Evolutionary conservation across 2,797 vertebrate genomes (phyloP), one percentile per base, ranked within the genome.

Genomic region (Cossypha dichroa): DNA sequence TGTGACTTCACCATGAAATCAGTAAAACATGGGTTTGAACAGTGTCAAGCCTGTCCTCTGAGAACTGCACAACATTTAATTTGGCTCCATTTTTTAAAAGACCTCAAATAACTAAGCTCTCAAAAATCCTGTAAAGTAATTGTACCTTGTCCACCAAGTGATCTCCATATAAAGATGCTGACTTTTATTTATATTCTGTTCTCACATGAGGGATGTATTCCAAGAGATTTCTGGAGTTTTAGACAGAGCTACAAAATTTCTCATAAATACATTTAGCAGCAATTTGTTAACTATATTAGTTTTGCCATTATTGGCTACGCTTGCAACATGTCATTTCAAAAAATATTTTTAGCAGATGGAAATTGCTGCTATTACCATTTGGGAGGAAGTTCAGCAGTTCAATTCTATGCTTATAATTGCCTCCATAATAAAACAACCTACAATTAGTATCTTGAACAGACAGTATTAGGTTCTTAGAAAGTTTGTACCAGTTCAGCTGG

Each of bases 1-100:
- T 4, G 22, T 22, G 20, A 60, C 28, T 85, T 58, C 6, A 54
- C 11, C 8, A 3, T 0, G 0, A 15, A 86, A 72, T 13, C n/a
- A 74, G 43, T 8, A 34, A 54, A 77, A 40, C 1, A 0, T 7
- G 11, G 1, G 12, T 73, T 88, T 60, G n/a, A 66, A n/a, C 38
- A 58, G 11, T 5, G 15, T 12, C 18, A 48, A 48, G 5, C 38
- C 45, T 54, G 45, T 41, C 41, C 56, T 45, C 46, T 36, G 15
- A 86, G 56, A 86, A n/a, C 16, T 41, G 28, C 22, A 56, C 16
- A 81, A 33, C 5, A 9, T 80, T 85, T 79, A 17, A 76, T 51
- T 20, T 66, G 33, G 31, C 34, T 73, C 75, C 14, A 15, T 58
- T 67, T 77, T 69, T 69, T 48, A 55, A 79, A 93, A 79, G 38